These are phyloP conservation scores for Ichneumoninae sp. DNA, from an alignment of 2,888 invertebrate genomes.

Conservation along the genomic window DNA sequence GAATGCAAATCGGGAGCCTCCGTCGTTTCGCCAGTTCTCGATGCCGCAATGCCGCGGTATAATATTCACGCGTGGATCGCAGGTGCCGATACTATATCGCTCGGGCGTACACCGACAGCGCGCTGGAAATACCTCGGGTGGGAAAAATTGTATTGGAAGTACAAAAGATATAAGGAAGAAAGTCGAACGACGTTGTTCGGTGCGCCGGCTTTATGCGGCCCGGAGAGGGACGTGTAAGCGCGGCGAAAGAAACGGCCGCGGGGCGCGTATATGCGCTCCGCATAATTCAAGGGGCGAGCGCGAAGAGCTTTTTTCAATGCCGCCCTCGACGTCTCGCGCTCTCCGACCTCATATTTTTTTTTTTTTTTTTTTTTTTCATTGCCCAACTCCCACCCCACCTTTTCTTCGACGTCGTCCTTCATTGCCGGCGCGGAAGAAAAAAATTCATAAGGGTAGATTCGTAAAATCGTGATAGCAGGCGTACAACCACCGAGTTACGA, in stretches of 20 bases:
- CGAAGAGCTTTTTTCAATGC: conserved; percentile 68
- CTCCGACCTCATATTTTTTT: neutral
- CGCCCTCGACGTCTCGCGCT: conserved; percentile 39
- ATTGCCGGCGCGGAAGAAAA: conserved; percentile 21
- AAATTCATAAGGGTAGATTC: conserved; percentile 54
- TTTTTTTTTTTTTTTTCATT: conserved; percentile 44
- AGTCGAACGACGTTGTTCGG: conserved; percentile 14
- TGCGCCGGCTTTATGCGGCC: neutral
- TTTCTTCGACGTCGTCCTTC: conserved; percentile 5
- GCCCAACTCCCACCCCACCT: conserved; percentile 17
- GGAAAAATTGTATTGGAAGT: conserved; percentile 38
- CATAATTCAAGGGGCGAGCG: conserved; percentile 62
- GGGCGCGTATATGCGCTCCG: conserved; percentile 49
- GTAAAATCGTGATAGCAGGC: conserved; percentile 35
- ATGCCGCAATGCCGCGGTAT: conserved; percentile 22
- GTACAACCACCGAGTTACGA: conserved; percentile 40
- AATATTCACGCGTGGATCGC: conserved; percentile 64
- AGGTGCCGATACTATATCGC: conserved; percentile 54
- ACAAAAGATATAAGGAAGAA: conserved; percentile 26
- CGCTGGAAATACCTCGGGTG: conserved; percentile 33
- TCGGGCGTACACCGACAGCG: neutral
- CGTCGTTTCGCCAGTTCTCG: neutral
- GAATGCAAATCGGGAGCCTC: conserved; percentile 57
- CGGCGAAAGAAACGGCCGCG: conserved; percentile 45
- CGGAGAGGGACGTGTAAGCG: conserved; percentile 21